Base-by-base conservation (phyloP, 2,113 vertebrate genomes). In the Ardeotis arabs region DNA sequence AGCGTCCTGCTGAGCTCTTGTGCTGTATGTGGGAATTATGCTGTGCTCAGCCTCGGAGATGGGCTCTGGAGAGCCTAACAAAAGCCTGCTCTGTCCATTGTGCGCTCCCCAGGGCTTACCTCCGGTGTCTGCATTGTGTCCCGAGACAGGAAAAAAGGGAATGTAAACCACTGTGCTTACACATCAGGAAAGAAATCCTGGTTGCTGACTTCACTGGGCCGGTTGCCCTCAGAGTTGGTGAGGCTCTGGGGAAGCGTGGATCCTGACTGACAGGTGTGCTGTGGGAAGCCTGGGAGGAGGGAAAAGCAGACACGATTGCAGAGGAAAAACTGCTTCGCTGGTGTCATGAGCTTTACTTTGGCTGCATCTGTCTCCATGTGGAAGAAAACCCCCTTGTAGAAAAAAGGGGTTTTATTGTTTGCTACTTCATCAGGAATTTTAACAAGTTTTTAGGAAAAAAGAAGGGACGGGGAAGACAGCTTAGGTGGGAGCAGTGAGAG, bases 201-300 rank as follows among this genome's bases (percentile, higher is more conserved):
- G 7, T 58, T 62, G 33, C 67, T 33, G 29, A 37, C 37, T 25
- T 88, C 37, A 9, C 24, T 37, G 39, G 39, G 35, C 78, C 1
- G 1, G 62, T 70, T 62, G 47, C 27, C 12, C n/a, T 58, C 9
- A 14, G 49, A 24, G 31, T 33, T 58, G 27, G 49, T 67, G 24
- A 21, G 83, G 62, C 31, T 6, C 12, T 18, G n/a, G 33, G 44
- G n/a, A 70, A n/a, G 7, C 0, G 0, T 37, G 33, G 59, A 37
- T 64, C 53, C 44, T 55, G 49, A 29, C 47, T 75, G n/a, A 19
- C 35, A 55, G 70, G 13, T 62, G 27, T 90, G 52, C 53, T 67
- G 29, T 17, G 16, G 6, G 44, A 25, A 75, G 44, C 49, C n/a
- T 76, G 68, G 67, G 24, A 41, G 45, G 25, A 91, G 29, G 29